phyloP scores from a whole-genome alignment of 2,797 vertebrate species.

The Agapornis canus region DNA sequence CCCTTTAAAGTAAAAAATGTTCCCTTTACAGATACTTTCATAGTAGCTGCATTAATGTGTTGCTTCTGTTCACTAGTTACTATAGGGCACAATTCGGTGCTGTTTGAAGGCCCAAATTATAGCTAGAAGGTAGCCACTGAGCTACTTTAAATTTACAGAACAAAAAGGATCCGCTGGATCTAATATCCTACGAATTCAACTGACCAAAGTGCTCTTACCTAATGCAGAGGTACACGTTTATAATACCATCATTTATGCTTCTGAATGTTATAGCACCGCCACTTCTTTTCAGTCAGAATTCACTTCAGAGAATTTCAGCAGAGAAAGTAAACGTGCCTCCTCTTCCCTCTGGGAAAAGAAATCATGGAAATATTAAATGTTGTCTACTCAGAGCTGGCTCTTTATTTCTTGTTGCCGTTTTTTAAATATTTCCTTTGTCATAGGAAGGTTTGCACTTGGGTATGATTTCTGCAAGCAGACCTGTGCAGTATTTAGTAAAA shows the following conservation, averaged over 20 bases:
- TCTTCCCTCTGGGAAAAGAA: constrained; percentile 59
- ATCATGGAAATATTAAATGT: constrained; percentile 61
- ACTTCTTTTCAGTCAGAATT: constrained; percentile 54
- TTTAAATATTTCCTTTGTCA: constrained; percentile 10
- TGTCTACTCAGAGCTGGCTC: constrained; percentile 44
- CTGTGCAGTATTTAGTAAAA: constrained; percentile 25
- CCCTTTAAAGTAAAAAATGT: neutral
- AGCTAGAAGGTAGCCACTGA: constrained; percentile 23
- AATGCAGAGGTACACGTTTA: constrained; percentile 55
- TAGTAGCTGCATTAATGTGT: constrained; percentile 20
- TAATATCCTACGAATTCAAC: constrained; percentile 63
- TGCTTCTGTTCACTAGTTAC: constrained; percentile 21
- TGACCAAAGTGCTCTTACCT: constrained; percentile 61
- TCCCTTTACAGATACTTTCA: neutral
- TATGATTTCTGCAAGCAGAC: constrained; percentile 47
- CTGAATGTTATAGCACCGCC: constrained; percentile 72
- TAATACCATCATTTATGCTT: constrained; percentile 69
- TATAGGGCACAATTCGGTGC: neutral
- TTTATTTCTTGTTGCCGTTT: constrained; percentile 11
- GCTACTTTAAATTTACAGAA: constrained; percentile 55
- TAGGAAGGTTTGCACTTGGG: constrained; percentile 23
- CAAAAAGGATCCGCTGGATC: constrained; percentile 56
- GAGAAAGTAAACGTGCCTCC: constrained; percentile 68
- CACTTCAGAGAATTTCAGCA: constrained; percentile 66
- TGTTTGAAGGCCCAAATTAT: constrained; percentile 52